These are phyloP conservation scores for Drosophila ogumai DNA, from an alignment of 1,140 invertebrate genomes.

Conservation along the genomic window DNA sequence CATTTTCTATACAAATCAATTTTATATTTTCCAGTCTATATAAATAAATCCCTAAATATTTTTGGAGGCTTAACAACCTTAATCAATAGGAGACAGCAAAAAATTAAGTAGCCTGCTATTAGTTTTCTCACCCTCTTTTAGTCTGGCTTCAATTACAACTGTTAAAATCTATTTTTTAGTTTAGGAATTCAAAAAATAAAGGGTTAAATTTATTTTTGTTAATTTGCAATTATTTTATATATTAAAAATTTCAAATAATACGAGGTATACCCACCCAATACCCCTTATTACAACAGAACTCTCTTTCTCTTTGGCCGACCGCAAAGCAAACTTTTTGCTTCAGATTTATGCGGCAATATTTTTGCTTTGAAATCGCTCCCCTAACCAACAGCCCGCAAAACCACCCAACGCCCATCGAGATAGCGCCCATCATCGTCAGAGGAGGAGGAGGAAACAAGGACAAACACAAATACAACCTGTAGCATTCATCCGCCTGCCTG, in stretches of 20 bases:
- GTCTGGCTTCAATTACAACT: not conserved
- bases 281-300: slow-evolving; percentile 9
- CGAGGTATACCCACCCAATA: slow-evolving; percentile 5
- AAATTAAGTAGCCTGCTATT: too few relatives aligned
- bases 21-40: too few relatives aligned
- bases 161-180: not conserved
- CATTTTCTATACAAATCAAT: too few relatives aligned
- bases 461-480: slow-evolving; percentile 63
- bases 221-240: not conserved
- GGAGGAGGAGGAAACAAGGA: slow-evolving; percentile 17
- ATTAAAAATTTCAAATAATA: too few relatives aligned
- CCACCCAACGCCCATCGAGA: not conserved
- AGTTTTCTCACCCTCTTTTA: not conserved
- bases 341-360: slow-evolving; percentile 76
- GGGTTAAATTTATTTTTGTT: too few relatives aligned
- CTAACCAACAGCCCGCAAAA: not conserved
- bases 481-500: slow-evolving; percentile 45
- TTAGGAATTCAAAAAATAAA: not conserved
- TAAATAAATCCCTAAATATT: not conserved
- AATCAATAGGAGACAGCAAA: not conserved
- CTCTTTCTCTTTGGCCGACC: slow-evolving; percentile 50
- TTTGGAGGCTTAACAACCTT: too few relatives aligned
- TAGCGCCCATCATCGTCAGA: slow-evolving; percentile 5
- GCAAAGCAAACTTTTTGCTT: slow-evolving; percentile 65
- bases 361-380: slow-evolving; percentile 69